These are phyloP conservation scores for Ptychodera flava DNA, from an alignment of 35 echinoderm and acorn worm genomes.

Conservation along the genomic window DNA sequence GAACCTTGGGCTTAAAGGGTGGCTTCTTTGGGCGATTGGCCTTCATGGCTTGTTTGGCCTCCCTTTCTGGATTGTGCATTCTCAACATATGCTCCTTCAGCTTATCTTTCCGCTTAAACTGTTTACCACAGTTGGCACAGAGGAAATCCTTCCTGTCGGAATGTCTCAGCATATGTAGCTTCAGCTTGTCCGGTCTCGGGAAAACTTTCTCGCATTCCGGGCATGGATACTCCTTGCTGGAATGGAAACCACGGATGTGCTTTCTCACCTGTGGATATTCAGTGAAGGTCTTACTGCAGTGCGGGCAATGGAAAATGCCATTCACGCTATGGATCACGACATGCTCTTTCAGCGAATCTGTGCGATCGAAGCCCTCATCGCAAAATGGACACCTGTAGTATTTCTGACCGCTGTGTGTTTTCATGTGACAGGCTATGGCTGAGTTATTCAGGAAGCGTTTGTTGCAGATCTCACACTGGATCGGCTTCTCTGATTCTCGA, in stretches of 20 bases:
- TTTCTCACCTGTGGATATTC: constrained; percentile 80
- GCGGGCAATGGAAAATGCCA: constrained; percentile 64
- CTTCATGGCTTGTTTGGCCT: constrained; percentile 44
- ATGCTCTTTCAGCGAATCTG: constrained; percentile 59
- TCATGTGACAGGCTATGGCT: constrained; percentile 67
- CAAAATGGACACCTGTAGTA: constrained; percentile 89
- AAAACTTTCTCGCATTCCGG: constrained; percentile 64
- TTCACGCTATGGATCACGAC: constrained; percentile 56
- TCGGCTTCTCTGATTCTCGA: constrained; percentile 34
- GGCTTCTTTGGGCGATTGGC: constrained; percentile 68
- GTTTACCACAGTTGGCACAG: constrained; percentile 93
- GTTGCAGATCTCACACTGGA: constrained; percentile 79
- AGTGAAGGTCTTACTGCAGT: constrained; percentile 57
- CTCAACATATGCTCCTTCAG: constrained; percentile 86
- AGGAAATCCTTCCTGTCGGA: constrained; percentile 86
- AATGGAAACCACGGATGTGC: constrained; percentile 80
- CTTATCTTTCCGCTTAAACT: constrained; percentile 97
- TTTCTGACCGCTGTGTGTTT: constrained; percentile 61
- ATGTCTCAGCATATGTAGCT: constrained; percentile 80
- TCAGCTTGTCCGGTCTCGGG: constrained; percentile 82
- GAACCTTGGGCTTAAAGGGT: constrained; percentile 83
- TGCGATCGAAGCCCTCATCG: constrained; percentile 47
- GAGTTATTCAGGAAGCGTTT: constrained; percentile 79
- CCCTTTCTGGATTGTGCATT: constrained; percentile 91
- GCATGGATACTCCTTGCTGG: constrained; percentile 81